Base-by-base conservation (phyloP, 2,888 invertebrate species). In the Drosophila putrida region DNA sequence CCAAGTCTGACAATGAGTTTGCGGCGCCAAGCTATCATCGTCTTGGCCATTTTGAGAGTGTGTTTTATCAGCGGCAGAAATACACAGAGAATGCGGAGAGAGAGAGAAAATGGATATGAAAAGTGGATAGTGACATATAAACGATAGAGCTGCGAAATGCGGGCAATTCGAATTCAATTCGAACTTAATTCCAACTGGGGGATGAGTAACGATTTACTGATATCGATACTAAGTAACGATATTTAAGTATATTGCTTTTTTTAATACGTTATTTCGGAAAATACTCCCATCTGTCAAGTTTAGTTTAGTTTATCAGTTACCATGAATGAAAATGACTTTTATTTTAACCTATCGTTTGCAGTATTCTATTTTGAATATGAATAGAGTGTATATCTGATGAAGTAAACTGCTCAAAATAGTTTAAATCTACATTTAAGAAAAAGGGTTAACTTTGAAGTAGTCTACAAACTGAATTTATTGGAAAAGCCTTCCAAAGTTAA, bases 11-110 rank as follows among this genome's bases (percentile, higher is more conserved):
- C n/a, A n/a, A n/a, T n/a, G n/a, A 53, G 31, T 38, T 35, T 27
- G 35, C 70, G 89, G 86, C 88, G 72, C 82, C 72, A 73, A 80
- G 72, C 75, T 85, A 89, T 88, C 89, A 89, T 88, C 89, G 71
- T 55, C 65, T 59, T 59, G 58, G 78, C 82, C 71, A 83, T 71
- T 72, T 88, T 63, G 71, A 69, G 69, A 57, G 70, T 35, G 15
- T 58, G 39, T 77, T 70, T 80, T 72, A 78, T 81, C 80, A 78
- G 62, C 58, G 38, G 72, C 63, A 44, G 62, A 38, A 49, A 57
- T 6, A 53, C 53, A 63, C 41, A 49, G 28, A 47, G 27, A 54
- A 64, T 20, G 38, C 36, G 13, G 13, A 58, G 44, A n/a, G 25
- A 59, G 13, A 58, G 44, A n/a, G 25, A 59, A 59, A 67, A 55